Conservation (phyloP, 1,140 invertebrate species). For the honey bee (Apis mellifera) region DNA sequence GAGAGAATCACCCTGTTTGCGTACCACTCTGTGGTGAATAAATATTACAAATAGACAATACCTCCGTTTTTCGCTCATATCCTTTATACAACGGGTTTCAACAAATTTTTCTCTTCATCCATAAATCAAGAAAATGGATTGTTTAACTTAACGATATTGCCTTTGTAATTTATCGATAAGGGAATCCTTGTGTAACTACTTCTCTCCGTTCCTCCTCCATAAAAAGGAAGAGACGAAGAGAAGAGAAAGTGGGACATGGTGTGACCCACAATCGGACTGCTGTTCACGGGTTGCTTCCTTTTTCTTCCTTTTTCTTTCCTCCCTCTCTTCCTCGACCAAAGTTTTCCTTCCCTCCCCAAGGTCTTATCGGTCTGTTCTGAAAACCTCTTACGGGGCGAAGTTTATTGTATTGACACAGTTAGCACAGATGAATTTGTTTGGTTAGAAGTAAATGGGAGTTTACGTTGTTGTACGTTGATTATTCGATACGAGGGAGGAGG, state of each 20-base stretch:
- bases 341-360: background rate
- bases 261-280: constrained; percentile 66
- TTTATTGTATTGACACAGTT: constrained; percentile 16
- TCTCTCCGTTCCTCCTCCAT: background rate
- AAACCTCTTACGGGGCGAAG: constrained; percentile 14
- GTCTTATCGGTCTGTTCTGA: constrained; percentile 15
- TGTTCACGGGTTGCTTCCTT: constrained; percentile 5
- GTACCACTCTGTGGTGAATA: no score
- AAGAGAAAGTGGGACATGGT: constrained; percentile 73
- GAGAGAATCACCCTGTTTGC: no score
- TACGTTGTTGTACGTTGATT: no score
- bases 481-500: background rate
- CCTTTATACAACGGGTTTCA: no score
- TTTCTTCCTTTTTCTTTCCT: background rate
- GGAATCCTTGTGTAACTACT: no score
- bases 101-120: no score
- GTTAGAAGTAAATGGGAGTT: background rate
- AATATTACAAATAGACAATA: no score
- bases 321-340: background rate
- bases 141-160: no score
- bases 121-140: no score
- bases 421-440: background rate
- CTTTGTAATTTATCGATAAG: no score
- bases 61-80: no score
- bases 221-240: constrained; percentile 59